These are phyloP conservation scores for Myotis findleyi DNA, from an alignment of 2,797 vertebrate species.

Conservation along the genomic window DNA sequence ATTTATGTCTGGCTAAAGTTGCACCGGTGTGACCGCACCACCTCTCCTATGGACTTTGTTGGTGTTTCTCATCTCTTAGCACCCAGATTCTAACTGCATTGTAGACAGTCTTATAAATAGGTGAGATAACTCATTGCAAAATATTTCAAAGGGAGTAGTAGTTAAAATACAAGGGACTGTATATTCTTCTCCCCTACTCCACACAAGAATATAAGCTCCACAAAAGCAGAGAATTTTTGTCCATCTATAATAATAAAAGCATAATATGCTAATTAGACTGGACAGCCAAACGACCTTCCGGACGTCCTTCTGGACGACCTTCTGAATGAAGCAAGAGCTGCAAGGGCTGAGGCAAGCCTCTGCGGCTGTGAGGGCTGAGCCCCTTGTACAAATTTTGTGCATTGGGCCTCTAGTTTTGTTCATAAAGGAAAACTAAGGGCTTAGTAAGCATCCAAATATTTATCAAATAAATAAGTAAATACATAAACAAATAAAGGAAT, in stretches of 20 bases:
- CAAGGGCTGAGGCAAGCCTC: too few species aligned
- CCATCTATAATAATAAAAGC: too few species aligned
- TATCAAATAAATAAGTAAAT: slow-evolving; percentile 9
- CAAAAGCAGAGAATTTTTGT: background rate
- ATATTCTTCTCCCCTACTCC: background rate
- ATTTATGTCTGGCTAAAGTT: background rate
- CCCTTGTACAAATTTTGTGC: too few species aligned
- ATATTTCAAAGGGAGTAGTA: background rate
- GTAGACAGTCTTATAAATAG: background rate
- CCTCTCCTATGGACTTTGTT: background rate
- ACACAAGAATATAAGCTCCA: background rate
- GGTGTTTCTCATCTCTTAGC: background rate
- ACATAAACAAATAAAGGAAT: background rate
- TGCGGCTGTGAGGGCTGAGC: too few species aligned
- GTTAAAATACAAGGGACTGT: background rate
- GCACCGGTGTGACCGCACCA: background rate
- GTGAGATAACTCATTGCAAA: background rate
- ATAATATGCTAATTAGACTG: too few species aligned
- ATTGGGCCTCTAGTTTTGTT: background rate
- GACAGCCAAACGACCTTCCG: too few species aligned
- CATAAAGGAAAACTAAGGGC: background rate
- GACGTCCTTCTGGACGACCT: too few species aligned
- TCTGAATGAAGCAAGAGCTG: too few species aligned
- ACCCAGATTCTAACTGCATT: background rate
- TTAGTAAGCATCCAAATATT: background rate